Evolutionary conservation across 1,140 invertebrate species (phyloP).

Genomic region (Drosophila lacteicornis): DNA sequence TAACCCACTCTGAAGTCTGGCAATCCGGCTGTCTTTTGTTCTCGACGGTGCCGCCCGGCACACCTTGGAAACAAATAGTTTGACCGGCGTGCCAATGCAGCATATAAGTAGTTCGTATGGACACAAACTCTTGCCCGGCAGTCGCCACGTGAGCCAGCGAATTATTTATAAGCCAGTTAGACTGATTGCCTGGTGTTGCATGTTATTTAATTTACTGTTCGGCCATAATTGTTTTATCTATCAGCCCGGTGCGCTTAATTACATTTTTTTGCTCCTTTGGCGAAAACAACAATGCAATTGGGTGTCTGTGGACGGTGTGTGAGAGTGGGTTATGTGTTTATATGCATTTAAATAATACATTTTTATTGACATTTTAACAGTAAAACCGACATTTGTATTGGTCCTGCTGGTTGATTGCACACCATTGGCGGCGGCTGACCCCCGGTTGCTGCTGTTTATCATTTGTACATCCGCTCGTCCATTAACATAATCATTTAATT

Average conservation of each 20-base stretch:
- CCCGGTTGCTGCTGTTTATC: slow-evolving; percentile 54
- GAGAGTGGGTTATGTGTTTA: slow-evolving; percentile 21
- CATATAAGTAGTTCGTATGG: background rate
- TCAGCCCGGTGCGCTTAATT: slow-evolving; percentile 71
- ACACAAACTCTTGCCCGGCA: background rate
- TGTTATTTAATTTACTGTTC: slow-evolving; percentile 75
- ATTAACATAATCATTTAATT: slow-evolving; percentile 84
- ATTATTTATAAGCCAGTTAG: slow-evolving; percentile 59
- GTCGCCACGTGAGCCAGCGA: slow-evolving; percentile 30
- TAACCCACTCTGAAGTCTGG: slow-evolving; percentile 63
- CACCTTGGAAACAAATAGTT: slow-evolving; percentile 48
- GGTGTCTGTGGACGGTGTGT: slow-evolving; percentile 4
- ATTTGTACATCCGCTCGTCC: slow-evolving; percentile 78
- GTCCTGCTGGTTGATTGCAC: slow-evolving; percentile 72
- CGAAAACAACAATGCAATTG: slow-evolving; percentile 50
- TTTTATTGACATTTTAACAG: slow-evolving; percentile 83
- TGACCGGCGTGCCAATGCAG: slow-evolving; percentile 28
- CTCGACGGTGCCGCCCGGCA: slow-evolving; percentile 45
- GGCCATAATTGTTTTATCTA: slow-evolving; percentile 79
- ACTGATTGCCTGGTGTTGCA: slow-evolving; percentile 67
- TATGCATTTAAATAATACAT: slow-evolving; percentile 73
- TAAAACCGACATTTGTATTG: slow-evolving; percentile 78
- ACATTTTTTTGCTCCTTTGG: slow-evolving; percentile 52
- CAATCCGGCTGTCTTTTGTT: slow-evolving; percentile 43
- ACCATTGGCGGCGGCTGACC: slow-evolving; percentile 49